These are phyloP conservation scores for Colletes collaris DNA, from an alignment of 2,888 invertebrate species.

Conservation along the genomic window DNA sequence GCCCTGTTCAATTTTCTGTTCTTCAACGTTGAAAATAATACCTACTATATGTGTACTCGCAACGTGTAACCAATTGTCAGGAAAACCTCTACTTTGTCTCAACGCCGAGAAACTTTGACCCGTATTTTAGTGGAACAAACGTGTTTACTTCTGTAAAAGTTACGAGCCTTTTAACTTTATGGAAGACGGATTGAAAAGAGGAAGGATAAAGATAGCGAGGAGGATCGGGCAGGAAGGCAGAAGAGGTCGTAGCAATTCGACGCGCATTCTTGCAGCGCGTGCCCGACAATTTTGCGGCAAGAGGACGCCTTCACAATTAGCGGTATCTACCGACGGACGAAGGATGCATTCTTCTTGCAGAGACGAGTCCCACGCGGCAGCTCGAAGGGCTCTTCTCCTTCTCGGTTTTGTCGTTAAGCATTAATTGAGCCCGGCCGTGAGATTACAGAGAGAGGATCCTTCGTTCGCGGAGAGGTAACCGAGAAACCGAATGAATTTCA, in stretches of 20 bases:
- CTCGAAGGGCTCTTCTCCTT: slow-evolving; percentile 29
- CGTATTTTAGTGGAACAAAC: too few species aligned
- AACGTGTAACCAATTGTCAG: too few species aligned
- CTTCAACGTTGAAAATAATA: too few species aligned
- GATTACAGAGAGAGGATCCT: slow-evolving; percentile 72
- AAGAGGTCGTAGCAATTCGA: slow-evolving; percentile 56
- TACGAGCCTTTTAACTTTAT: slow-evolving; percentile 13
- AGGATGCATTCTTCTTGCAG: slow-evolving; percentile 61
- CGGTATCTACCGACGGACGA: slow-evolving; percentile 69
- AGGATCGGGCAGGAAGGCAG: neutral
- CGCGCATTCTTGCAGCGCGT: slow-evolving; percentile 66
- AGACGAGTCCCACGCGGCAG: slow-evolving; percentile 63
- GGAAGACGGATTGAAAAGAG: slow-evolving; percentile 14
- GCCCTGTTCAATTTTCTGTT: too few species aligned
- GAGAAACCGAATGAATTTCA: slow-evolving; percentile 74
- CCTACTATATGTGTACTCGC: too few species aligned
- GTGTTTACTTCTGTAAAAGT: neutral
- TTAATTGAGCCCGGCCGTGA: slow-evolving; percentile 75
- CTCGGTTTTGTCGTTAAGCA: slow-evolving; percentile 76
- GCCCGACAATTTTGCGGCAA: slow-evolving; percentile 70
- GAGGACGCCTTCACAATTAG: slow-evolving; percentile 76
- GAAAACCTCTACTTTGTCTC: too few species aligned
- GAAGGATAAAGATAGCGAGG: neutral
- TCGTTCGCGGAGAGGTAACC: slow-evolving; percentile 59
- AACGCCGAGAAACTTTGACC: too few species aligned